Conservation (phyloP, 2,113 vertebrate species). For the Silurus asotus region DNA sequence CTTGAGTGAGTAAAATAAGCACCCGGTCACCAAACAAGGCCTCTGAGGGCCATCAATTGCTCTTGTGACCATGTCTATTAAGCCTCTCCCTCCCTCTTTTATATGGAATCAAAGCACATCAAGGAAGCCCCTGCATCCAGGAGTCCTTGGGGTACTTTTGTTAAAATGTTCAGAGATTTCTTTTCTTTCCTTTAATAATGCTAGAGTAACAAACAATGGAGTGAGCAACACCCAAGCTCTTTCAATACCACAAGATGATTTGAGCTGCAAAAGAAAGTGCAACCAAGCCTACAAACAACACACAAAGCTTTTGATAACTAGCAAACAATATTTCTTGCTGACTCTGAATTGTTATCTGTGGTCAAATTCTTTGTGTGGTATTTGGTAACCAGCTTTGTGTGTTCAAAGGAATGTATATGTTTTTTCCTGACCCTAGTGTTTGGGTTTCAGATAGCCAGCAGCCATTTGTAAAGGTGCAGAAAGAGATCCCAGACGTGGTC, state of each 20-base stretch:
- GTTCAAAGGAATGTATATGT: constrained; percentile 38
- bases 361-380: constrained; percentile 50
- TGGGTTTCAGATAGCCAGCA: constrained; percentile 82
- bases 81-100: constrained; percentile 65
- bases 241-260: constrained; percentile 66
- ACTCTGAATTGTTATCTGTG: constrained; percentile 59
- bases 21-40: constrained; percentile 69
- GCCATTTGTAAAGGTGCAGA: constrained; percentile 85
- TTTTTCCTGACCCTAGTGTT: constrained; percentile 69
- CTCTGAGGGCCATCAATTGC: constrained; percentile 69
- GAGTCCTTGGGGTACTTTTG: constrained; percentile 81
- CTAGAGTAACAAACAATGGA: constrained; percentile 68
- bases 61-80: constrained; percentile 72
- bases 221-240: constrained; percentile 70
- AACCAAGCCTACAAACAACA: constrained; percentile 55
- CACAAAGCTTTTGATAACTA: constrained; percentile 67
- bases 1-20: constrained; percentile 65
- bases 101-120: constrained; percentile 77
- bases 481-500: constrained; percentile 76
- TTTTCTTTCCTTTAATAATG: constrained; percentile 75
- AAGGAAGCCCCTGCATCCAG: constrained; percentile 78
- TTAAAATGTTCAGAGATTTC: constrained; percentile 75
- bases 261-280: constrained; percentile 50
- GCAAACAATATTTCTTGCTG: constrained; percentile 72
- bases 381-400: constrained; percentile 17